Base-by-base conservation (phyloP, 2,888 invertebrate species). In the Lasioglossum zephyrum region DNA sequence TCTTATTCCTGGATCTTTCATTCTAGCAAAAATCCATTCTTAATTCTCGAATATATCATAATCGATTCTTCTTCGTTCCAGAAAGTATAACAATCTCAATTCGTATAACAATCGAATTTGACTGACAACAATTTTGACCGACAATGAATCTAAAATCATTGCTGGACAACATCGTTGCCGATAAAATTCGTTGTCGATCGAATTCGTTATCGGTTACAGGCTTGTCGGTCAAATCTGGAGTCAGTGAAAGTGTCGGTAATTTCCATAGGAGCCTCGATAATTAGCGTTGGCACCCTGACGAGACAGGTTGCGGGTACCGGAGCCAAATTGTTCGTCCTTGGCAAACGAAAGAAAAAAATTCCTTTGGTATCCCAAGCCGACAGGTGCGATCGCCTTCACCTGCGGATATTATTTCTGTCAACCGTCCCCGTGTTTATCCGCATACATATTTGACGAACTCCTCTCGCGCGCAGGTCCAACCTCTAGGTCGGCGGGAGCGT, bases 391-490 rank as follows among this genome's bases (percentile, higher is more conserved):
- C 86, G 84, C 85, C 87, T 85, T 90, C 89, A 83, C 89, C 89
- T 83, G 87, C 83, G 87, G 87, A 88, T 92, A 92, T 92, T 92
- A 93, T 92, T 90, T 92, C 90, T 91, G 92, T 91, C 93, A 92
- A 93, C 92, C 87, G 84, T 87, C 83, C 78, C 84, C 86, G 82
- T 92, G 90, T 92, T 92, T 92, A 92, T 92, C 92, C 89, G 92
- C 90, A 89, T 91, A 92, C 89, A 93, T 90, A 90, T 92, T 92
- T 91, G 89, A 91, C 87, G 88, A 91, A 88, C 88, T 92, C 79
- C 88, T 88, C 84, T 79, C 80, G 76, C 77, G 81, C 80, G 81
- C 87, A 75, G 82, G 85, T 82, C 77, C 80, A 70, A 66, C 85
- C 69, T 83, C 86, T 77, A 77, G 84, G 31, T 84, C 81, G 82